A percentile compares a stretch with the other conserved stretches of the same genome.
These are phyloP conservation scores for Cricetomys ansorgei DNA, from an alignment of 2,113 vertebrate species.

Conservation along the genomic window DNA sequence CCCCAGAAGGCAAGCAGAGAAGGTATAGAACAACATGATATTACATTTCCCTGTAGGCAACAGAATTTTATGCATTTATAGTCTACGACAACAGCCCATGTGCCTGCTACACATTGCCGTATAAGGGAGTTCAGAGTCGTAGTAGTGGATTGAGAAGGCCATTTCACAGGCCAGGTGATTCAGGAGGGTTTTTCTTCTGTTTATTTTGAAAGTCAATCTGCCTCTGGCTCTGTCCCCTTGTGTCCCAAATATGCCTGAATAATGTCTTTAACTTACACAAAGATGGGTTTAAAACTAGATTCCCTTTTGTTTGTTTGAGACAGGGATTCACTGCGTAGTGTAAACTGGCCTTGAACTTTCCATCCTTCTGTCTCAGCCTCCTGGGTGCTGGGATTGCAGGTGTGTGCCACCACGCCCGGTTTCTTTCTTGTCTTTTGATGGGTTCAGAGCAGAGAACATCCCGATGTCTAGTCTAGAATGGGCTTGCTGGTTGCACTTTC, in stretches of 20 bases:
- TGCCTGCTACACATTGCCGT: not conserved
- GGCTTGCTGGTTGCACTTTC: not conserved
- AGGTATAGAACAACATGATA: not conserved
- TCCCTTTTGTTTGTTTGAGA: not conserved
- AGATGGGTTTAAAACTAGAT: not conserved
- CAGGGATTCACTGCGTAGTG: not conserved
- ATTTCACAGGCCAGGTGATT: constrained; percentile 44
- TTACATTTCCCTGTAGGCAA: not conserved
- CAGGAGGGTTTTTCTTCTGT: constrained; percentile 10
- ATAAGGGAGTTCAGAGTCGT: not conserved
- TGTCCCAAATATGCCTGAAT: not conserved
- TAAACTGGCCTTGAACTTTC: not conserved
- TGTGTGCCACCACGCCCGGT: not conserved
- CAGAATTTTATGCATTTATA: not conserved
- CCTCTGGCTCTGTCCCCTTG: not conserved
- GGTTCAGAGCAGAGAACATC: constrained; percentile 1
- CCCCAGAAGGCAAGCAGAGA: constrained; percentile 63
- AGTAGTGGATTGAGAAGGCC: not conserved
- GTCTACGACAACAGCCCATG: not conserved
- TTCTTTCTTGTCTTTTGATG: not conserved
- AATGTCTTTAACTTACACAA: not conserved
- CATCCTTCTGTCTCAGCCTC: not conserved
- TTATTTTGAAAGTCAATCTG: constrained; percentile 5
- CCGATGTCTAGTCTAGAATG: not conserved
- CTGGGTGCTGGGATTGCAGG: not conserved